phyloP scores from a whole-genome alignment of 2,797 vertebrate species.

The Anableps anableps region DNA sequence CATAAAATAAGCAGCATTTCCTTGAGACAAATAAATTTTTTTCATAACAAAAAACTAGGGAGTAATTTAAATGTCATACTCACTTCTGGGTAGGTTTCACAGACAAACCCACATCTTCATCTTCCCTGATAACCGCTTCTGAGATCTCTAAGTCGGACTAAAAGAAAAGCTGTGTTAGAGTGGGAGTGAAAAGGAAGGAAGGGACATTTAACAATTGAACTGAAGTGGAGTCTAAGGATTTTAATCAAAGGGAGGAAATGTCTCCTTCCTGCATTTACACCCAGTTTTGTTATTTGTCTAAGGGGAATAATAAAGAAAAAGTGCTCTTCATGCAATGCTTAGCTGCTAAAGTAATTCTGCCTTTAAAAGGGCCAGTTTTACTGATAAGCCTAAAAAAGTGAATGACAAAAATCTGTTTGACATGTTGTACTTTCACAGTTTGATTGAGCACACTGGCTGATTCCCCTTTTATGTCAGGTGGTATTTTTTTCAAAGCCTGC shows the following conservation, averaged over 20 bases:
- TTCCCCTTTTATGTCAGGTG: neutral
- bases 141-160: neutral
- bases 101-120: constrained; percentile 14
- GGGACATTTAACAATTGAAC: constrained; percentile 9
- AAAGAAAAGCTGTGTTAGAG: neutral
- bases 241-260: constrained; percentile 60
- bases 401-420: neutral
- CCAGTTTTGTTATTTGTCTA: neutral
- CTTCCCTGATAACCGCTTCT: neutral
- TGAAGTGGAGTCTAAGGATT: neutral
- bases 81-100: constrained; percentile 41
- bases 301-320: constrained; percentile 10
- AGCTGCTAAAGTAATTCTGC: neutral
- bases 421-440: neutral
- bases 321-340: neutral
- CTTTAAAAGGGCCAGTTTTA: neutral
- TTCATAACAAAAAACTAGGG: neutral
- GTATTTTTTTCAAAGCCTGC: neutral
- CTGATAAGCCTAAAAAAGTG: neutral
- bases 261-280: constrained; percentile 40
- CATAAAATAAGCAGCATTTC: neutral
- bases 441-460: neutral
- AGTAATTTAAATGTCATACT: constrained; percentile 35
- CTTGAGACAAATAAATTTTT: neutral
- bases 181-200: constrained; percentile 52